phyloP scores from a whole-genome alignment of 1,140 invertebrate species.

The Gonatopus flavifemur region DNA sequence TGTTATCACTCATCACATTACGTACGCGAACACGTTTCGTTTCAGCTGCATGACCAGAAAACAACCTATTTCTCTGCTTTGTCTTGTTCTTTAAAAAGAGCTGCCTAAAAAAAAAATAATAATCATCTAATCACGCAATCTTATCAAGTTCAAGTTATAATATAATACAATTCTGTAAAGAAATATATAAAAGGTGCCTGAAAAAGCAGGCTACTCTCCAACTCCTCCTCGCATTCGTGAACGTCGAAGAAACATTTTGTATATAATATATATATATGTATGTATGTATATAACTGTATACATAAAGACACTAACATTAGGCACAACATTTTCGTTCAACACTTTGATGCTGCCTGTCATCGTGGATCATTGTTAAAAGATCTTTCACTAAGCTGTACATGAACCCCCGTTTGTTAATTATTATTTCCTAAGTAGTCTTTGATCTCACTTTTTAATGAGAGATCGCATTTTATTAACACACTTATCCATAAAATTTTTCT shows the following conservation, averaged over 20 bases:
- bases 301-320: constrained; percentile 29
- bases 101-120: constrained; percentile 32
- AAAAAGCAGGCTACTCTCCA: constrained; percentile 28
- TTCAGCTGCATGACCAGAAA: background rate
- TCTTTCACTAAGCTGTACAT: constrained; percentile 16
- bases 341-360: constrained; percentile 35
- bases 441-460: constrained; percentile 66
- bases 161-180: constrained; percentile 34
- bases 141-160: constrained; percentile 13
- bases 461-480: constrained; percentile 77
- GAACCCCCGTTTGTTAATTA: background rate
- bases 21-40: background rate
- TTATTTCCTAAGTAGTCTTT: background rate
- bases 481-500: constrained; percentile 76
- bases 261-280: background rate
- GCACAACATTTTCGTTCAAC: constrained; percentile 26
- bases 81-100: constrained; percentile 9
- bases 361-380: constrained; percentile 20
- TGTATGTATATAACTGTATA: background rate
- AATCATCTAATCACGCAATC: constrained; percentile 20
- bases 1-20: constrained; percentile 10
- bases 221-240: constrained; percentile 1
- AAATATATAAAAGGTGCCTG: constrained; percentile 37
- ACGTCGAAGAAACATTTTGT: background rate
- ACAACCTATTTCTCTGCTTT: constrained; percentile 1